Conservation (phyloP, 2,888 invertebrate species). For the Drosophila dives region DNA sequence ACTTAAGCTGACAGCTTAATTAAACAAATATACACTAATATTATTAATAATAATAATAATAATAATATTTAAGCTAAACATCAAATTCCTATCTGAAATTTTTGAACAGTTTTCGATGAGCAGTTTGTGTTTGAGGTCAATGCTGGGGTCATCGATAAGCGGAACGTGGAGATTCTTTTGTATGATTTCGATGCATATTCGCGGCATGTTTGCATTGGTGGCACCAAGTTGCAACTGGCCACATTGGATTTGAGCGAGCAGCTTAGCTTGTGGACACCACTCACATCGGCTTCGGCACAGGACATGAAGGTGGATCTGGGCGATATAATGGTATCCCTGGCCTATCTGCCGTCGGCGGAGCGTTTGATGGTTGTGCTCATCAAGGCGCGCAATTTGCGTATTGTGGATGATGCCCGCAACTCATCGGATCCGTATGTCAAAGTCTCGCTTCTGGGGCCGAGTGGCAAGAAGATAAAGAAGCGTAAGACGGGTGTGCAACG, state of each 20-base stretch:
- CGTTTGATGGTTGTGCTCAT: constrained; percentile 95
- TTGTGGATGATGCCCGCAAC: constrained; percentile 96
- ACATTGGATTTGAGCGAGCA: constrained; percentile 87
- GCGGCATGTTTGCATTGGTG: constrained; percentile 88
- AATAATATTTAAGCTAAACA: neutral
- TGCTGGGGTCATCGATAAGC: constrained; percentile 85
- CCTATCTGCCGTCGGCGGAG: constrained; percentile 96
- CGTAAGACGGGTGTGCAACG: constrained; percentile 96
- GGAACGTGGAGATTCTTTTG: constrained; percentile 87
- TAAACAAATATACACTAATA: accelerated
- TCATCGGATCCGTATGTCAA: constrained; percentile 98
- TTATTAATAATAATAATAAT: neutral
- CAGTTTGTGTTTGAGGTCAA: constrained; percentile 89
- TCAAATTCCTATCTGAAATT: neutral
- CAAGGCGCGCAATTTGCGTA: constrained; percentile 95
- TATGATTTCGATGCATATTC: constrained; percentile 89
- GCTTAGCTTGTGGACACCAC: constrained; percentile 86
- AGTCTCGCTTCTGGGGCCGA: constrained; percentile 94
- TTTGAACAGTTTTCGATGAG: constrained; percentile 87
- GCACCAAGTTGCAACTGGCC: constrained; percentile 86
- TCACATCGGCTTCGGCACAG: constrained; percentile 86
- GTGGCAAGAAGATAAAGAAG: constrained; percentile 95
- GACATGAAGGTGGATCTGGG: constrained; percentile 92
- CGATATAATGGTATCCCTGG: constrained; percentile 95
- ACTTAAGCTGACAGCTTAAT: neutral